Evolutionary conservation across 1,140 invertebrate species (phyloP), one percentile per base, ranked within the genome.

Genomic region (Ips typographus): DNA sequence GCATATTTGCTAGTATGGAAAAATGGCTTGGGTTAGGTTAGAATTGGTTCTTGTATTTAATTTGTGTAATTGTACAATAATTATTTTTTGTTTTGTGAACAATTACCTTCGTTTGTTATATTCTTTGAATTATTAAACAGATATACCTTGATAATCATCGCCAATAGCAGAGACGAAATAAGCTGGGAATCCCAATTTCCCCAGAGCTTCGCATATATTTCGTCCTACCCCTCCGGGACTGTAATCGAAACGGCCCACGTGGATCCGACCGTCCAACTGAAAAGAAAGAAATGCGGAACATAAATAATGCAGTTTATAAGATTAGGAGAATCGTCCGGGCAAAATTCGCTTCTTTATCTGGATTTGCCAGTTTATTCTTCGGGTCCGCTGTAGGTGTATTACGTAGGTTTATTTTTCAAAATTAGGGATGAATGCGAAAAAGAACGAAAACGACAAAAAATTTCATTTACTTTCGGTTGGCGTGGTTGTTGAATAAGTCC

Each of bases 161-260:
- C 94, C 95, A 51, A 98, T 81, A 1, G 90, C 89, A 0, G 94
- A 93, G 59, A 98, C 83, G 43, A 98, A 85, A 47, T 88, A 82
- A 0, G 89, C 86, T 1, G 82, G 77, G 3, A 83, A 83, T 36
- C 89, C 88, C 3, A 98, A 83, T 72, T 90, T 88, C 60, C 84
- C 84, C 4, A 98, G 81, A 53, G 91, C 91, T 72, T 96, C 93
- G 0, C 93, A 91, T n/a, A 98, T 84, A 77, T 98, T 98, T 42
- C 95, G 84, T 0, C 87, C 96, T 0, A 98, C 96, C 6, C 96
- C 95, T 2, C 95, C 96, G 7, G 86, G 87, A 49, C 85, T 85
- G 66, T 85, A 83, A n/a, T 82, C 81, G 52, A 89, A 86, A 63
- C 81, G 79, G 5, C 89, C 88, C 1, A 77, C 76, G 74, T 94